Evolutionary conservation across 2,797 vertebrate species (phyloP).

Genomic region (Amazona ochrocephala): DNA sequence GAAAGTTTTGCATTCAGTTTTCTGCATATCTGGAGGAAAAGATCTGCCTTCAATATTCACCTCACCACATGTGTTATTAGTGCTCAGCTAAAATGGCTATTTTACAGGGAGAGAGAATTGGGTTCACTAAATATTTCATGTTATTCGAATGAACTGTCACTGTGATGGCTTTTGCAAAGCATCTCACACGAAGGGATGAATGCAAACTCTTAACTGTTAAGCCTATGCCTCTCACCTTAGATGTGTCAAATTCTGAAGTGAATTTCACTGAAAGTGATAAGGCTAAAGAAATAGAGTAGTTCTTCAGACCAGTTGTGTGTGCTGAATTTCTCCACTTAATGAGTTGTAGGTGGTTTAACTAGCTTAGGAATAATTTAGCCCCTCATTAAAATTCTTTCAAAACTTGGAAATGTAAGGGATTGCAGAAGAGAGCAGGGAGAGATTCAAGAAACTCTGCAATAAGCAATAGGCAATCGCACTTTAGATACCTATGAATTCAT

Average conservation of each 20-base stretch:
- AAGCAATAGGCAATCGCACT: neutral
- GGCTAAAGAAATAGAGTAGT: neutral
- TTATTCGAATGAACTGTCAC: conserved; percentile 15
- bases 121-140: conserved; percentile 48
- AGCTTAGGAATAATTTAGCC: conserved; percentile 4
- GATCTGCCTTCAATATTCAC: neutral
- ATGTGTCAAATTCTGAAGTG: neutral
- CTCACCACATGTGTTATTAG: neutral
- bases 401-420: neutral
- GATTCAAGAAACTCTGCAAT: neutral
- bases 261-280: neutral
- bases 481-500: neutral
- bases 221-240: neutral
- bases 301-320: neutral
- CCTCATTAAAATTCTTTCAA: neutral
- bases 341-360: neutral
- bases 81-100: neutral
- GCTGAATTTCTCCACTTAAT: neutral
- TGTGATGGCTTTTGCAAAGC: neutral
- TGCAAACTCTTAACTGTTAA: neutral
- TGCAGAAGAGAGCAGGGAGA: neutral
- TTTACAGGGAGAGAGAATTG: neutral
- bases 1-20: neutral
- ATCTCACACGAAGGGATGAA: neutral
- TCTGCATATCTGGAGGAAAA: neutral